Evolutionary conservation across 2,888 invertebrate species (phyloP).

Genomic region (Drosophila bunnanda): DNA sequence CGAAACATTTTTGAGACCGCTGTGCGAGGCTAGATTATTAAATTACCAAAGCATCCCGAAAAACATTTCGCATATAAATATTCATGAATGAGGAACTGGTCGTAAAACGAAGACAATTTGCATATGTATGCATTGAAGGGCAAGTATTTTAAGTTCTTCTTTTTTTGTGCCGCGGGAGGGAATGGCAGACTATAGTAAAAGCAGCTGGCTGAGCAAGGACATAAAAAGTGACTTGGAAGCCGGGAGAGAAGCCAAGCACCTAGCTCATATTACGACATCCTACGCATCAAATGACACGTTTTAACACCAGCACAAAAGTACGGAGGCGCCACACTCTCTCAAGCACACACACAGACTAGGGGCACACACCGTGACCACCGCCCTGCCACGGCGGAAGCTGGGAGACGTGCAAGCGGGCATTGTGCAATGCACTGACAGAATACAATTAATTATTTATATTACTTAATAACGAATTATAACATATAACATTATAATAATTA

Average conservation of each 20-base stretch:
- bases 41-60: constrained; percentile 25
- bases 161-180: constrained; percentile 8
- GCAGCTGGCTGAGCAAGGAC: constrained; percentile 32
- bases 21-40: constrained; percentile 11
- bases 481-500: no score
- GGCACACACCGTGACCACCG: constrained; percentile 20
- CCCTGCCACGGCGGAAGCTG: constrained; percentile 27
- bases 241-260: constrained; percentile 33
- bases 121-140: constrained; percentile 59
- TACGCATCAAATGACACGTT: constrained; percentile 76
- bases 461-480: no score
- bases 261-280: constrained; percentile 59
- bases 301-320: constrained; percentile 62
- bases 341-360: constrained; percentile 10
- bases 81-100: constrained; percentile 60
- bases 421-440: constrained; percentile 38
- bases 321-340: constrained; percentile 5
- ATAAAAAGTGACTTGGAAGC: constrained; percentile 37
- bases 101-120: constrained; percentile 52
- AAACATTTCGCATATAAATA: constrained; percentile 61
- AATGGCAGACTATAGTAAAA: background rate
- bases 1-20: background rate
- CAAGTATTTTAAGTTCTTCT: constrained; percentile 31
- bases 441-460: background rate
- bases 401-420: constrained; percentile 43